Evolutionary conservation across 2,888 invertebrate genomes (phyloP).

Genomic region (Xylocampa areola): DNA sequence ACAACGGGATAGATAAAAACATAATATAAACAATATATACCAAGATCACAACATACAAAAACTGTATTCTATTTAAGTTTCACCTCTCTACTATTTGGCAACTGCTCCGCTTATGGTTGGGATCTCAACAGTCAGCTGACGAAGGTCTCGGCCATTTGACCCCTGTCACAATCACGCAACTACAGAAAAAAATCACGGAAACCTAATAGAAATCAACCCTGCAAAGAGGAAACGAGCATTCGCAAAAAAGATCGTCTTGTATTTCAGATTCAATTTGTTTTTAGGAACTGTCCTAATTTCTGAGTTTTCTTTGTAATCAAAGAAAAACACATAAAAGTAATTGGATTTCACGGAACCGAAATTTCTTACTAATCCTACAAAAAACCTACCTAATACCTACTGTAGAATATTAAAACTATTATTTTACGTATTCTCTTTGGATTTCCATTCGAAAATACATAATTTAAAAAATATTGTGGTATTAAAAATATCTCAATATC

Average conservation of each 20-base stretch:
- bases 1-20: too few species aligned
- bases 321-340: slow-evolving; percentile 10
- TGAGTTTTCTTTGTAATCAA: slow-evolving; percentile 1
- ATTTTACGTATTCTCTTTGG: too few species aligned
- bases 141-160: slow-evolving; percentile 60
- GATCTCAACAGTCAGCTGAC: slow-evolving; percentile 56
- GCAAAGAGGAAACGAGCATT: slow-evolving; percentile 26
- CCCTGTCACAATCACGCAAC: slow-evolving; percentile 65
- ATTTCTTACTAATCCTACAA: slow-evolving; percentile 7
- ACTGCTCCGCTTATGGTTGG: slow-evolving; percentile 34
- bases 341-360: slow-evolving; percentile 1
- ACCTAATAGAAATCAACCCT: slow-evolving; percentile 50
- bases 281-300: background rate
- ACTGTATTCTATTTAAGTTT: too few species aligned
- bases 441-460: too few species aligned
- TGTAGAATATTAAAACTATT: too few species aligned
- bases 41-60: too few species aligned
- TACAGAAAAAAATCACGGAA: slow-evolving; percentile 61
- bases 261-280: slow-evolving; percentile 16
- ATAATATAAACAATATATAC: too few species aligned
- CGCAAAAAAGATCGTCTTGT: background rate
- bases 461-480: too few species aligned
- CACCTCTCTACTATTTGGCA: too few species aligned
- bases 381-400: too few species aligned
- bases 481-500: slow-evolving; percentile 32